Evolutionary conservation across 2,888 invertebrate genomes (phyloP), one percentile per base, ranked within the genome.

Genomic region (Oasisia sp.): DNA sequence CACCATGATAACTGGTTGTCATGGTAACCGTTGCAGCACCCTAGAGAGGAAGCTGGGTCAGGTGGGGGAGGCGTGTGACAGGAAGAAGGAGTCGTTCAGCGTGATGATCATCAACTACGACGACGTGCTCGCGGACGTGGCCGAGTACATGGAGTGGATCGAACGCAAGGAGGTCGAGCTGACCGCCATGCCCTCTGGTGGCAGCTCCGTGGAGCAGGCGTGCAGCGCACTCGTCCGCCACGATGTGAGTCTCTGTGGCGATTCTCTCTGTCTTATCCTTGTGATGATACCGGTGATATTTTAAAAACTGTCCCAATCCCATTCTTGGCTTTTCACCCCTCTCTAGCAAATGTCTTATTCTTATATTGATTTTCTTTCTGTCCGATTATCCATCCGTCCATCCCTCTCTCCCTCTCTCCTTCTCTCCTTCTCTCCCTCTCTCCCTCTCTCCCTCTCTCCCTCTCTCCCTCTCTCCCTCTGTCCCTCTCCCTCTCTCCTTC

Each of bases 141-240:
- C 95, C 91, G 94, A 94, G 58, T 95, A 95, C 92, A 91, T 95
- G 56, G 92, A 92, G 91, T 96, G 95, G 95, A 93, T 96, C 92
- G 91, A 93, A 58, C 94, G 95, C 91, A 94, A 94, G 44, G 94
- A 94, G 45, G 93, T 94, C 32, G 93, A 92, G 50, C 92, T 95
- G 58, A 32, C 92, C 92, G 50, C 93, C 91, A 91, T 94, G 44
- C 93, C 94, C 7, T 91, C 94, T 27, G 92, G 94, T 50, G 94
- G 94, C 0, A 94, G 94, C 93, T 92, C 91, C 14, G 94, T 94
- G 27, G 91, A 90, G 38, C 94, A 95, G 8, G 94, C 94, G 9
- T 93, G 74, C 74, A 74, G 74, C 27, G 27, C 74, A 74, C 74
- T 74, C n/a, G 74, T 5, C n/a, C 74, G n/a, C 74, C 74, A 74